phyloP scores from a whole-genome alignment of 2,797 vertebrate species.

The Buceros bicornis region DNA sequence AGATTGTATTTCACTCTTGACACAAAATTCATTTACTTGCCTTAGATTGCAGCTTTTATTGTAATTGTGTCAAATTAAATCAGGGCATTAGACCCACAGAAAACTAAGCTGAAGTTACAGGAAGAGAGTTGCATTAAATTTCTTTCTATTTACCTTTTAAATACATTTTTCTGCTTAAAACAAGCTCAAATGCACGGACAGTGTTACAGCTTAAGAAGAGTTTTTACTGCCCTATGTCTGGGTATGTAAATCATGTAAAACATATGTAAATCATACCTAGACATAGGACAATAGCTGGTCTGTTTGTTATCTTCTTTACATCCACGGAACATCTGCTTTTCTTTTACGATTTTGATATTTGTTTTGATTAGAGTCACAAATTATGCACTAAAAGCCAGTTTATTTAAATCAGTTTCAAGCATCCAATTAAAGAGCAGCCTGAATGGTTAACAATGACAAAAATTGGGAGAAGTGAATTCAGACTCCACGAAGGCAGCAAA shows the following conservation, averaged over 20 bases:
- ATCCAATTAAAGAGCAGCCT: neutral
- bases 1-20: slow-evolving; percentile 82
- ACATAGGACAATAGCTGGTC: neutral
- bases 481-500: neutral
- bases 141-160: neutral
- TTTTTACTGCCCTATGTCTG: neutral
- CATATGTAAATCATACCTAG: slow-evolving; percentile 9
- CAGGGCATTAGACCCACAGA: slow-evolving; percentile 26
- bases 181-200: neutral
- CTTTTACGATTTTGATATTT: neutral
- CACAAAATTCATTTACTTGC: slow-evolving; percentile 76
- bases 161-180: neutral
- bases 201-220: neutral
- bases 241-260: neutral
- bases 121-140: neutral
- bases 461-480: neutral
- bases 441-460: neutral
- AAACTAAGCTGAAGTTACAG: slow-evolving; percentile 36
- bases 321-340: neutral
- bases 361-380: neutral
- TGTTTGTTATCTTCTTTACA: neutral
- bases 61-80: slow-evolving; percentile 75
- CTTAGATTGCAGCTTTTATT: slow-evolving; percentile 74
- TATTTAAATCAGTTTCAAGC: neutral
- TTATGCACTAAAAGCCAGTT: neutral